Evolutionary conservation across 2,113 vertebrate species (phyloP).

Genomic region (Dicaeum eximium): DNA sequence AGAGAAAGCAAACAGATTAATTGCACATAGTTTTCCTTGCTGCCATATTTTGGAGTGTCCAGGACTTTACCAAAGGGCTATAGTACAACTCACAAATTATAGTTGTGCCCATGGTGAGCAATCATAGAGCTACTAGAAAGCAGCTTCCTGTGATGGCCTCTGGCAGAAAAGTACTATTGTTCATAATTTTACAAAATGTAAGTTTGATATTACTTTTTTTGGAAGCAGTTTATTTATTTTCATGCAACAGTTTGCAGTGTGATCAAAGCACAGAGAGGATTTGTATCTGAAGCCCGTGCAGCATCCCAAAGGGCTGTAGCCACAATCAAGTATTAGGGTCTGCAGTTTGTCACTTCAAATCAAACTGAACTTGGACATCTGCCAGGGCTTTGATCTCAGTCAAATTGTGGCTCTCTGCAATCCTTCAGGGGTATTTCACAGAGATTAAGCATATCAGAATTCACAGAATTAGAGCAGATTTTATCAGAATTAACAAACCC

Average conservation of each 20-base stretch:
- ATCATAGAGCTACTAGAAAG: not conserved
- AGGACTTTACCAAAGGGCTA: not conserved
- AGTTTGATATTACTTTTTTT: not conserved
- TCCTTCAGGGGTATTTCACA: not conserved
- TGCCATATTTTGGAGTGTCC: not conserved
- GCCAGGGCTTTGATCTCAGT: slow-evolving; percentile 9
- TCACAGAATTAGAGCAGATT: slow-evolving; percentile 15
- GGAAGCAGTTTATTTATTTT: not conserved
- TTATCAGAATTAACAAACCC: slow-evolving; percentile 28
- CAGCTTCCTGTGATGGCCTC: not conserved
- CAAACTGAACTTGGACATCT: not conserved
- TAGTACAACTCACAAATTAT: not conserved
- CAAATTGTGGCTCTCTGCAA: not conserved
- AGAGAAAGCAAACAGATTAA: not conserved
- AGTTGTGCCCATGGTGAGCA: not conserved
- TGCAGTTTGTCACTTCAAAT: slow-evolving; percentile 19
- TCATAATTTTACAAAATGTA: not conserved
- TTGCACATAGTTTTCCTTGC: not conserved
- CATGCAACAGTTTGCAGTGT: not conserved
- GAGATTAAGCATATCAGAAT: slow-evolving; percentile 1
- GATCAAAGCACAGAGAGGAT: not conserved
- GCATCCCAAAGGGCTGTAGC: not conserved
- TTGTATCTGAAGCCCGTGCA: not conserved
- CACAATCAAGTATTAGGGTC: not conserved
- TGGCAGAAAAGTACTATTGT: not conserved